phyloP scores from a whole-genome alignment of 2,888 invertebrate species.

The Limnephilus marmoratus region DNA sequence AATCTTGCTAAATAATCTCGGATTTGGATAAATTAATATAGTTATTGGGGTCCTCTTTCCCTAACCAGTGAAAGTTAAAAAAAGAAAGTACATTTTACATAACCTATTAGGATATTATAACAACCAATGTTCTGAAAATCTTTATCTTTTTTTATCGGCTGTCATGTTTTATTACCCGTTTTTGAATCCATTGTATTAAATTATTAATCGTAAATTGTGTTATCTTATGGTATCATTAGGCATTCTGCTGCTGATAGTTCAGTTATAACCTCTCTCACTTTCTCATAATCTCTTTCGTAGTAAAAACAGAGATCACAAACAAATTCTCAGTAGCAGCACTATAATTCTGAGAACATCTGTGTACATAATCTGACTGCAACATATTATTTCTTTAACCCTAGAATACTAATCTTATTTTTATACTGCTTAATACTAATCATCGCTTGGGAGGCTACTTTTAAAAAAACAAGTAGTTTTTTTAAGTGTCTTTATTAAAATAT shows the following conservation, averaged over 20 bases:
- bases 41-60: neutral
- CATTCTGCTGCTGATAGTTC: neutral
- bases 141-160: neutral
- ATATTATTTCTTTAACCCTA: neutral
- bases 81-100: neutral
- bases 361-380: neutral
- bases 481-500: too few species aligned
- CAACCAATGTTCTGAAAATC: neutral
- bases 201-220: neutral
- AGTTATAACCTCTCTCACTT: neutral
- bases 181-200: neutral
- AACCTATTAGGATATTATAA: neutral
- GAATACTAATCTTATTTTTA: too few species aligned
- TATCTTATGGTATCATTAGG: neutral
- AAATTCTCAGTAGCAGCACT: neutral
- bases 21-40: neutral
- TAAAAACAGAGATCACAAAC: neutral
- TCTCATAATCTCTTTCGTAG: neutral
- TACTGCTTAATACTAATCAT: too few species aligned
- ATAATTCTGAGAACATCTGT: neutral
- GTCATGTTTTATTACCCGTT: neutral
- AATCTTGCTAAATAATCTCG: neutral
- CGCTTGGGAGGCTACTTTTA: too few species aligned
- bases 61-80: neutral
- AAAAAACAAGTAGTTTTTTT: too few species aligned